Conservation (phyloP, 1,140 invertebrate species). For the Drosophila ogumai region DNA sequence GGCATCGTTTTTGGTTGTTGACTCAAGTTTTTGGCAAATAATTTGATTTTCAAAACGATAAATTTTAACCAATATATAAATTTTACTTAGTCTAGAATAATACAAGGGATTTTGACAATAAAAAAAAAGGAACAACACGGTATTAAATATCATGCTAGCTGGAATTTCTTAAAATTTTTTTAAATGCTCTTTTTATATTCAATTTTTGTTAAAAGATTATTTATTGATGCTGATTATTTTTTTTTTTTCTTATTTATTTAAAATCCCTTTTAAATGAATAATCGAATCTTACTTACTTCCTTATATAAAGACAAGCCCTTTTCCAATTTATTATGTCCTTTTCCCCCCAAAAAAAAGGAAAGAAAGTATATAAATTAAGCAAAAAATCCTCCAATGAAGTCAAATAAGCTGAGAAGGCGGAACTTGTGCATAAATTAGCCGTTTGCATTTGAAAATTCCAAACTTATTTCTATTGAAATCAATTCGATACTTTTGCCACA, state of each 20-base stretch:
- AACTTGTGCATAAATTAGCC: slow-evolving; percentile 80
- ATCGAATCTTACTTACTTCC: neutral
- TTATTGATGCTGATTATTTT: neutral
- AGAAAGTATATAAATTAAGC: slow-evolving; percentile 71
- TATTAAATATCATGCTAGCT: neutral
- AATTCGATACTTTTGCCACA: slow-evolving; percentile 68
- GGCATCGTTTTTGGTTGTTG: slow-evolving; percentile 81
- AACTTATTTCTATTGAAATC: slow-evolving; percentile 70
- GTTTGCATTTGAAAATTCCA: slow-evolving; percentile 76
- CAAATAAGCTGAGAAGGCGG: slow-evolving; percentile 66
- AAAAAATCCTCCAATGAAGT: slow-evolving; percentile 39
- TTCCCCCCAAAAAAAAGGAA: slow-evolving; percentile 25
- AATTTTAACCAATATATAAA: slow-evolving; percentile 72
- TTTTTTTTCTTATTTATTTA: neutral
- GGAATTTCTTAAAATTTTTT: neutral
- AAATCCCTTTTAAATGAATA: neutral
- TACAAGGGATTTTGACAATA: neutral
- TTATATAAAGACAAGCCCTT: neutral
- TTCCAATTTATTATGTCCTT: slow-evolving; percentile 21
- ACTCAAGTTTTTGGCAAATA: slow-evolving; percentile 84
- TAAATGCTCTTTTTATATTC: neutral
- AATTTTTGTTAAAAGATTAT: neutral
- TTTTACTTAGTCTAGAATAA: slow-evolving; percentile 60
- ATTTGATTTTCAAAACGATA: slow-evolving; percentile 80
- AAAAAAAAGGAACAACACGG: neutral